Conservation (phyloP, 2,888 invertebrate genomes). For the Dinocampus coccinellae region DNA sequence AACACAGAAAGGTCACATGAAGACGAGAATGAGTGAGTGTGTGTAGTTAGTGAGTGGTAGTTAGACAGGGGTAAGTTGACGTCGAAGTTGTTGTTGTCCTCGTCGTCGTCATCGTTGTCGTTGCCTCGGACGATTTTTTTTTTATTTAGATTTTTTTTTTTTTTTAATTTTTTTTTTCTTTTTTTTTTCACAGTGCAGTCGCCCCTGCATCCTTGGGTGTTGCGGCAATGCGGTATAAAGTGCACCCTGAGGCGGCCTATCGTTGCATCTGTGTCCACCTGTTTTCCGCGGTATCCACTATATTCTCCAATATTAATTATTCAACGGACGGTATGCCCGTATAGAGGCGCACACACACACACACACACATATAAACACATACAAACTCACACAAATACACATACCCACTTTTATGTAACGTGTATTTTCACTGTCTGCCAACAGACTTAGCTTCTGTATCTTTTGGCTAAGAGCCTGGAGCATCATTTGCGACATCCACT, state of each 20-base stretch:
- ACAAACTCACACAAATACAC: too few relatives aligned
- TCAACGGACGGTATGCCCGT: conserved; percentile 22
- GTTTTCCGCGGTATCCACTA: conserved; percentile 6
- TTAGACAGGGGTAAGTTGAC: conserved; percentile 1
- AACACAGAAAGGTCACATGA: neutral
- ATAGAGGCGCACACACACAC: conserved; percentile 22
- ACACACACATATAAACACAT: too few relatives aligned
- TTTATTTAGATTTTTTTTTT: too few relatives aligned
- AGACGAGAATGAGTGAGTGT: neutral
- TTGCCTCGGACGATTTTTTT: conserved; percentile 3
- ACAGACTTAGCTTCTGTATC: conserved; percentile 8
- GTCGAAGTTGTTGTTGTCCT: neutral
- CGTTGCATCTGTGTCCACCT: conserved; percentile 35
- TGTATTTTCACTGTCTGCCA: conserved; percentile 6
- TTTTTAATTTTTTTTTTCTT: neutral
- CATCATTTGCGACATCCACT: conserved; percentile 25
- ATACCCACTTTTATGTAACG: too few relatives aligned
- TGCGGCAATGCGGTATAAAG: conserved; percentile 29
- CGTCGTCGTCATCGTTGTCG: neutral
- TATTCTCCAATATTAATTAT: conserved; percentile 28
- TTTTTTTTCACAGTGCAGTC: conserved; percentile 2
- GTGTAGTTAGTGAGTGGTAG: neutral
- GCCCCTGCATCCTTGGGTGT: conserved; percentile 17
- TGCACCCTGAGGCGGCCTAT: conserved; percentile 23
- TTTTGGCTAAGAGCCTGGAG: conserved; percentile 23